phyloP scores from a whole-genome alignment of 2,113 vertebrate genomes.

The Phrynosoma blainvillii region DNA sequence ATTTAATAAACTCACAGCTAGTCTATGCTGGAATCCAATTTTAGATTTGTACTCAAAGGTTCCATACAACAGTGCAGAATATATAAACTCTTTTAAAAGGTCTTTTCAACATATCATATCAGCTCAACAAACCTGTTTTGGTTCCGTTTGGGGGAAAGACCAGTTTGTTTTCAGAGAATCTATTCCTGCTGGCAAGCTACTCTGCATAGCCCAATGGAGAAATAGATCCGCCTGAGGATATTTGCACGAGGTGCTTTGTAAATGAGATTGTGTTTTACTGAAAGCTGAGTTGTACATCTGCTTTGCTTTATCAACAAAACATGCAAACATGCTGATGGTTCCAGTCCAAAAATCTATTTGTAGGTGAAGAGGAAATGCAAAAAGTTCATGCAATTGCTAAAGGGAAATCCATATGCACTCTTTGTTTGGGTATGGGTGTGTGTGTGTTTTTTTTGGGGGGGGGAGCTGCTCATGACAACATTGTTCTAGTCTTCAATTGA shows the following conservation, averaged over 20 bases:
- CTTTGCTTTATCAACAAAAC: constrained; percentile 63
- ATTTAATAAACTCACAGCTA: constrained; percentile 66
- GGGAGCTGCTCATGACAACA: constrained; percentile 32
- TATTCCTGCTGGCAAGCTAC: constrained; percentile 31
- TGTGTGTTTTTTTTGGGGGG: neutral
- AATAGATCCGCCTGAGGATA: constrained; percentile 55
- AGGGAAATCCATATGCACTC: constrained; percentile 62
- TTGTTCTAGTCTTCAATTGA: constrained; percentile 65
- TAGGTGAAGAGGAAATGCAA: constrained; percentile 60
- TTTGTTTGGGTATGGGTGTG: constrained; percentile 33
- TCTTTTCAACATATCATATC: constrained; percentile 47
- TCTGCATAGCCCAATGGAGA: constrained; percentile 50
- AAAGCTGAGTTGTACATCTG: constrained; percentile 64
- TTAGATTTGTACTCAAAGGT: constrained; percentile 62
- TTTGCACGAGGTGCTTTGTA: constrained; percentile 53
- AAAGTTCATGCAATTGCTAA: constrained; percentile 62
- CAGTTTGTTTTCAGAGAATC: constrained; percentile 36
- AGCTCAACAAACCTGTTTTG: constrained; percentile 16
- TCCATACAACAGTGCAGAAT: constrained; percentile 25
- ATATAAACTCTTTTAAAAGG: constrained; percentile 43
- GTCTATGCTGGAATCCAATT: constrained; percentile 59
- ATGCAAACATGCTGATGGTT: constrained; percentile 58
- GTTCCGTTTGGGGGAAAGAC: neutral
- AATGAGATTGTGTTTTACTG: constrained; percentile 43
- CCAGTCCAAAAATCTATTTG: constrained; percentile 58